A percentile compares a stretch with the other conserved stretches of the same genome.
These are phyloP conservation scores for Probaryconus sp. DNA, from an alignment of 1,140 invertebrate genomes.

Conservation along the genomic window DNA sequence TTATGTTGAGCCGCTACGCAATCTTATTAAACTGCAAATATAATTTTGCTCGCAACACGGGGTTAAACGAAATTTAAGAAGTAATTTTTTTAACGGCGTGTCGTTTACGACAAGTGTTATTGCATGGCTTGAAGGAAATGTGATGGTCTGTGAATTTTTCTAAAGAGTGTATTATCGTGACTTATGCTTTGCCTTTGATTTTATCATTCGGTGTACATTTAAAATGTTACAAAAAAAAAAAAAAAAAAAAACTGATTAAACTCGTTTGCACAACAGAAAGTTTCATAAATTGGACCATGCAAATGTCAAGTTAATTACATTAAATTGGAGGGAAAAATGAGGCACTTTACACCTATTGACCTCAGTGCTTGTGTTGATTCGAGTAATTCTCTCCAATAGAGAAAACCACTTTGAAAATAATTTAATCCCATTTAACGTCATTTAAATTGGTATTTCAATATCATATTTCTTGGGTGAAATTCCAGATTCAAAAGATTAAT, in stretches of 20 bases:
- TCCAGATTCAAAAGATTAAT: conserved; percentile 30
- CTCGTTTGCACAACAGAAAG: no score
- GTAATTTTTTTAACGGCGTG: conserved; percentile 37
- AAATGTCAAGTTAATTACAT: no score
- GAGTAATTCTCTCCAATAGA: no score
- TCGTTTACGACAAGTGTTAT: conserved; percentile 36
- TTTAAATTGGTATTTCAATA: conserved; percentile 5
- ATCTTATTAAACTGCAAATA: conserved; percentile 47
- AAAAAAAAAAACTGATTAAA: no score
- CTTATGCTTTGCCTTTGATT: neutral
- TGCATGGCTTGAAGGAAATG: conserved; percentile 8
- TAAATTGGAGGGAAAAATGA: no score
- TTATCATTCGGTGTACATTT: no score
- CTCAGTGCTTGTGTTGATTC: no score
- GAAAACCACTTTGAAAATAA: no score
- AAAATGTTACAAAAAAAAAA: no score
- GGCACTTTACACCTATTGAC: no score
- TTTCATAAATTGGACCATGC: no score
- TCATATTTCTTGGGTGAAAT: conserved; percentile 12
- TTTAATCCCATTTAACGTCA: neutral
- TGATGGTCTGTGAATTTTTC: conserved; percentile 23
- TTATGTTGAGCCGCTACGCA: conserved; percentile 29
- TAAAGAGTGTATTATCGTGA: conserved; percentile 6
- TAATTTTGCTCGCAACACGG: conserved; percentile 35
- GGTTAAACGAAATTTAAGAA: conserved; percentile 40